Evolutionary conservation across 1,140 invertebrate species (phyloP).

Genomic region (Diachasmimorpha longicaudata): DNA sequence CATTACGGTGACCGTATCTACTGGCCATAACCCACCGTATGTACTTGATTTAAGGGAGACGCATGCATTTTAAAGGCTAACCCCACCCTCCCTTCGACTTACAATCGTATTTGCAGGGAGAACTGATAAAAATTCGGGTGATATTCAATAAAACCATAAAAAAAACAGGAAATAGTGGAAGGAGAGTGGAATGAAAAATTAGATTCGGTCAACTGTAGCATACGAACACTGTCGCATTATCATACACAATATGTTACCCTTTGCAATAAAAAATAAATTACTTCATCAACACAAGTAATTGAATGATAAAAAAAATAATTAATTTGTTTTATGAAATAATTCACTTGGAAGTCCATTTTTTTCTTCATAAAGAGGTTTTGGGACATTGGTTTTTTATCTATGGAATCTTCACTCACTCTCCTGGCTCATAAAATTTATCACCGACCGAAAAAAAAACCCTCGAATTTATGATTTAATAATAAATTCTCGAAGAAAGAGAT

Average conservation of each 20-base stretch:
- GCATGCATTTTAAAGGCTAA: conserved; percentile 50
- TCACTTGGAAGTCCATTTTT: not conserved
- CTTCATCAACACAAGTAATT: no score
- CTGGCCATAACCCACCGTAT: conserved; percentile 18
- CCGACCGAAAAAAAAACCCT: not conserved
- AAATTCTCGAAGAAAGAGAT: conserved; percentile 17
- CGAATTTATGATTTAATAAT: conserved; percentile 24
- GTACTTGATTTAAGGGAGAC: conserved; percentile 48
- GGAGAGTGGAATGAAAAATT: not conserved
- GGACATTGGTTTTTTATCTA: not conserved
- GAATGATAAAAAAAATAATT: no score
- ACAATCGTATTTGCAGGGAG: not conserved
- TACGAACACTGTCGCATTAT: no score
- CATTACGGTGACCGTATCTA: not conserved
- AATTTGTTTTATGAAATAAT: not conserved
- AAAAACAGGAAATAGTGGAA: not conserved
- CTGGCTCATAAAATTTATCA: not conserved
- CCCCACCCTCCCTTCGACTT: not conserved
- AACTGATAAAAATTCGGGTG: not conserved
- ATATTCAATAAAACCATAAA: not conserved
- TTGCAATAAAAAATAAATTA: no score
- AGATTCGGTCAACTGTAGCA: not conserved
- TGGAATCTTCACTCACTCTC: not conserved
- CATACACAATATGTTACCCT: no score
- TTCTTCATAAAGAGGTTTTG: no score